Evolutionary conservation across 2,888 invertebrate species (phyloP), one percentile per base, ranked within the genome.

Genomic region (Xylota segnis): DNA sequence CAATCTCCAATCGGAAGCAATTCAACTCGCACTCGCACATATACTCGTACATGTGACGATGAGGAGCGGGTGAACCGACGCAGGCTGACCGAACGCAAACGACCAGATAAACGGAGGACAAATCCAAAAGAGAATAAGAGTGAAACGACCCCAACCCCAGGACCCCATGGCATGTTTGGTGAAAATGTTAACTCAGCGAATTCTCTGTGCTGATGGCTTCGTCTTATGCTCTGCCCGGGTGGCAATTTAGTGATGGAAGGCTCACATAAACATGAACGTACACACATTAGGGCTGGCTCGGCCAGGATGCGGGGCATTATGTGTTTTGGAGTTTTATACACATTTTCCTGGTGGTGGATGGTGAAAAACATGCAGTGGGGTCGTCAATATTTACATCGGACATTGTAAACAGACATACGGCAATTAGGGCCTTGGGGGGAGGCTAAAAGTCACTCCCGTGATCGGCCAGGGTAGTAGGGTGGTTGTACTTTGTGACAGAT

Each of bases 241-340:
- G 81, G 84, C 75, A 84, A 81, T 84, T 84, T 84, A 84, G 84
- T 84, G 84, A 84, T 84, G 81, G 84, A 84, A 81, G 59, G 70
- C 81, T 84, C 75, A 71, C 84, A 84, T 84, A 84, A 84, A 84
- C 79, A 84, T 59, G 75, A 65, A 71, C 81, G 75, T 66, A 84
- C 81, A 84, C 70, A 76, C 72, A 82, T 82, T 86, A 77, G 82
- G 56, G 72, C 45, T 45, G 54, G 43, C n/a, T 45, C 18, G 37
- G 10, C 14, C 47, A 23, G 75, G 32, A 63, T 47, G 45, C 16
- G 12, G 47, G 56, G 45, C 14, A 61, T 61, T 50, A 70, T 75
- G 63, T n/a, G 72, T 72, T 56, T 61, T 66, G 45, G 61, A 40
- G 54, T 68, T 72, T 61, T 78, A 50, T 78, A 68, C 43, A 79